A percentile compares a stretch with the other conserved stretches of the same genome.
phyloP scores from a whole-genome alignment of 2,113 vertebrate species.

The Hypanus sabinus region DNA sequence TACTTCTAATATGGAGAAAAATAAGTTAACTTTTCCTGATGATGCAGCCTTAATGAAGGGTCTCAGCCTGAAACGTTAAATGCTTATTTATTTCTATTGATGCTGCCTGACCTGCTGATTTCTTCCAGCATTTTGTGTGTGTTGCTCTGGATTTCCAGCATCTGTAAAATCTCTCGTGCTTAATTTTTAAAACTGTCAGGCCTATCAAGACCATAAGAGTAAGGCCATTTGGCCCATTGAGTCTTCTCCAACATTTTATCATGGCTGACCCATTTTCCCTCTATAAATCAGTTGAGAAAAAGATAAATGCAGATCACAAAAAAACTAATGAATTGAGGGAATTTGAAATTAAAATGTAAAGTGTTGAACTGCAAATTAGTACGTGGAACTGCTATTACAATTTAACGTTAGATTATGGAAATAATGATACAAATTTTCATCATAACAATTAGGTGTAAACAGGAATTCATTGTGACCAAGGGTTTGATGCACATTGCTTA shows the following conservation, averaged over 20 bases:
- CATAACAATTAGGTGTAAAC: background rate
- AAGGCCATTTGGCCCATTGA: too few species aligned
- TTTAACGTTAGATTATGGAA: background rate
- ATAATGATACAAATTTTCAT: background rate
- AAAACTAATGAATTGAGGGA: background rate
- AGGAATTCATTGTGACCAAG: background rate
- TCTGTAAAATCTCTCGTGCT: background rate
- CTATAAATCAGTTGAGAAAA: background rate
- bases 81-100: too few species aligned
- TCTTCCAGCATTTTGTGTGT: too few species aligned
- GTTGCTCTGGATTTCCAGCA: too few species aligned
- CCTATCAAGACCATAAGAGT: too few species aligned
- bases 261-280: too few species aligned
- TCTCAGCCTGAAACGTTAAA: too few species aligned
- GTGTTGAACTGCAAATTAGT: background rate
- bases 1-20: conserved; percentile 1
- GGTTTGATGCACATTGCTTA: background rate
- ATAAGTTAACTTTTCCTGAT: background rate
- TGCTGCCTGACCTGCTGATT: too few species aligned
- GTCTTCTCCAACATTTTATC: too few species aligned
- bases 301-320: background rate
- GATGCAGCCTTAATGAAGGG: too few species aligned
- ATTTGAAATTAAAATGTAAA: background rate
- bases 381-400: background rate
- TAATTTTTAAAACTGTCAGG: background rate